A percentile compares a stretch with the other conserved stretches of the same genome.
phyloP scores from a whole-genome alignment of 2,113 vertebrate species.

The Fulica atra region DNA sequence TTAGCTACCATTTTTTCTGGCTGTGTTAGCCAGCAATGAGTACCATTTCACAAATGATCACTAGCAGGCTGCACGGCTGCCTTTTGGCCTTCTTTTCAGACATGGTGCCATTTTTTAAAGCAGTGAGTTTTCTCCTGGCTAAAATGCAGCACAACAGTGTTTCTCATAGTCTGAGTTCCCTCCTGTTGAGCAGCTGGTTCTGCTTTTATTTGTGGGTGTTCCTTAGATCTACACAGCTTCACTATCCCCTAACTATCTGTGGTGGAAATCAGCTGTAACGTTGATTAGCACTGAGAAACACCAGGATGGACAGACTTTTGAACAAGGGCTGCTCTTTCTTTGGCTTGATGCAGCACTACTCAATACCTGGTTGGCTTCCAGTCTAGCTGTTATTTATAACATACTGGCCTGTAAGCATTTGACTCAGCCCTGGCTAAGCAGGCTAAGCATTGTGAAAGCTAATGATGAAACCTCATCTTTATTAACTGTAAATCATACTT shows the following conservation, averaged over 20 bases:
- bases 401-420: background rate
- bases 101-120: background rate
- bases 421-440: background rate
- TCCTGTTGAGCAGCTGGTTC: background rate
- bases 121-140: background rate
- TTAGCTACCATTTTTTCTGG: background rate
- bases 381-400: background rate
- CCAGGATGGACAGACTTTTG: background rate
- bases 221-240: background rate
- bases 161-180: background rate
- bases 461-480: background rate
- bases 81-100: background rate
- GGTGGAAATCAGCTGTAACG: background rate
- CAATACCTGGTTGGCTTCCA: background rate
- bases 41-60: background rate
- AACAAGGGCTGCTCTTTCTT: background rate
- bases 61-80: background rate
- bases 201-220: background rate
- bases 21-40: background rate
- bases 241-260: background rate
- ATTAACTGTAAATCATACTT: background rate
- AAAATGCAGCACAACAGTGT: background rate
- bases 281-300: background rate
- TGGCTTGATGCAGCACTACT: background rate
- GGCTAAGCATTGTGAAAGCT: background rate